Evolutionary conservation across 2,797 vertebrate genomes (phyloP).

Genomic region (Halcyon badia): DNA sequence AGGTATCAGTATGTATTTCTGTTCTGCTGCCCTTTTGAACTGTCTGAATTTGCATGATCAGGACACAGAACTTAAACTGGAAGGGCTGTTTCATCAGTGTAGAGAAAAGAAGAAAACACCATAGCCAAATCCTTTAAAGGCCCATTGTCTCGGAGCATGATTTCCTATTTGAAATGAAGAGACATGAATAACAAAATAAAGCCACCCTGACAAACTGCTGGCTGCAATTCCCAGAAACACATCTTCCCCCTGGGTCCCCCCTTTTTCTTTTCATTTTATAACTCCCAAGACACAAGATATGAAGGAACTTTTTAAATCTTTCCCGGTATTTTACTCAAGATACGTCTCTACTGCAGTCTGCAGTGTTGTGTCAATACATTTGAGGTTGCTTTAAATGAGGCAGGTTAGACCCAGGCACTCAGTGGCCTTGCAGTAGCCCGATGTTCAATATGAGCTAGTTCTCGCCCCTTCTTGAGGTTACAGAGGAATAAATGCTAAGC

Average conservation of each 20-base stretch:
- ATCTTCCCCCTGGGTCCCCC: not conserved
- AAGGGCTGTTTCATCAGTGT: not conserved
- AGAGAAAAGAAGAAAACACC: not conserved
- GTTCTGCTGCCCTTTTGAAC: not conserved
- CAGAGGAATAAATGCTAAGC: not conserved
- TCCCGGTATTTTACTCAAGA: not conserved
- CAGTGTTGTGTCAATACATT: not conserved
- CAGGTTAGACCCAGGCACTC: not conserved
- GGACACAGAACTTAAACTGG: not conserved
- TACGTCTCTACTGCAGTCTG: not conserved
- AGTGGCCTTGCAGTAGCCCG: not conserved
- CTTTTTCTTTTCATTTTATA: conserved; percentile 33
- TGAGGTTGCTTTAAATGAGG: not conserved
- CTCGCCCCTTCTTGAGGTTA: not conserved
- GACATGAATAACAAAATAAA: conserved; percentile 42
- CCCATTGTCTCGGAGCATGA: not conserved
- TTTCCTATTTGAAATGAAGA: conserved; percentile 6
- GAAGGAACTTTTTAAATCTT: conserved; percentile 35
- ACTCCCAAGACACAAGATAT: not conserved
- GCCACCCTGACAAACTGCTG: conserved; percentile 18
- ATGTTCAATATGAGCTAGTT: not conserved
- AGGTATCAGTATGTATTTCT: not conserved
- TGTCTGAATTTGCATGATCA: not conserved
- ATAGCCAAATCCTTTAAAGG: not conserved
- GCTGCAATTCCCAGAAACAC: conserved; percentile 24